phyloP scores from a whole-genome alignment of 1,140 invertebrate species.

The Temnothorax nylanderi region DNA sequence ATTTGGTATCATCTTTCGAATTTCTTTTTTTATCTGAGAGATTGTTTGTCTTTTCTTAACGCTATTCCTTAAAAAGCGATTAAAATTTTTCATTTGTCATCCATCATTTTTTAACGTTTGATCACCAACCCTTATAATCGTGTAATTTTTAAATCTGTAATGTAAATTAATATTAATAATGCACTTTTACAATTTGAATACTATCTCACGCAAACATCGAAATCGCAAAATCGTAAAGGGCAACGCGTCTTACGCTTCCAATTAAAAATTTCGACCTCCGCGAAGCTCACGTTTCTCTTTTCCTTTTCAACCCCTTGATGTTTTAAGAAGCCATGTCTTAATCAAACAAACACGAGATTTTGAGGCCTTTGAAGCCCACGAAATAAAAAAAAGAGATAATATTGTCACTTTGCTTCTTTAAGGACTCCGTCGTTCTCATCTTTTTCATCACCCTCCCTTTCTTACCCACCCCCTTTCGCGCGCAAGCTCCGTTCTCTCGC shows the following conservation, averaged over 20 bases:
- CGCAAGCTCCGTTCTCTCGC: conserved; percentile 31
- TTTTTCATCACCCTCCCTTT: background rate
- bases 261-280: background rate
- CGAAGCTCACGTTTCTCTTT: background rate
- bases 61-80: background rate
- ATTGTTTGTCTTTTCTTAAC: background rate
- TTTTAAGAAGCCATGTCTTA: background rate
- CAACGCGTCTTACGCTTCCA: background rate
- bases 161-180: background rate
- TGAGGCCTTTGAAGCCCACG: no score
- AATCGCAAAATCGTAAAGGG: background rate
- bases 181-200: background rate
- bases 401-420: conserved; percentile 9
- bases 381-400: background rate
- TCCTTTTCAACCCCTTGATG: background rate
- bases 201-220: background rate
- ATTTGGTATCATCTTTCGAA: background rate
- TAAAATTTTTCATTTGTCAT: background rate
- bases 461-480: background rate
- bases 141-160: no score
- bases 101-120: no score
- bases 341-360: background rate
- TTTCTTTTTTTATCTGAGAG: background rate
- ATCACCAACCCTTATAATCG: no score
- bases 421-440: conserved; percentile 43